Percentiles rank a stretch among this genome's conserved stretches.
phyloP scores from a whole-genome alignment of 2,797 vertebrate genomes.

The Amblyraja radiata region DNA sequence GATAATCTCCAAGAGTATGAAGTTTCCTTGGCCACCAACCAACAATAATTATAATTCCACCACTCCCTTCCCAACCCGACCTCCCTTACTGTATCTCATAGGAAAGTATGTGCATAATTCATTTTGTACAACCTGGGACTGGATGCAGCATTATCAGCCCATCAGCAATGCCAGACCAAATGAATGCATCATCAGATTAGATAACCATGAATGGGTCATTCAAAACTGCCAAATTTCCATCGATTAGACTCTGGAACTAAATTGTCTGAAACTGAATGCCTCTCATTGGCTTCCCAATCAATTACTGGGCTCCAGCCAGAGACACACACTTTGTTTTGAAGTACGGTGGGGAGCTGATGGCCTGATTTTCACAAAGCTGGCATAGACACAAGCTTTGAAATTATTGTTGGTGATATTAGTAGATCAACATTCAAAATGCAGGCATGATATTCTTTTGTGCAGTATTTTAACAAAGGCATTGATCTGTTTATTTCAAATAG shows the following conservation, averaged over 20 bases:
- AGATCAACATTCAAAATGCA: neutral
- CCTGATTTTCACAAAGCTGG: conserved; percentile 31
- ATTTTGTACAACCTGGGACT: conserved; percentile 30
- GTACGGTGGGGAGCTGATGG: conserved; percentile 28
- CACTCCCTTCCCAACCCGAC: neutral
- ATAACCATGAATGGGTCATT: conserved; percentile 5
- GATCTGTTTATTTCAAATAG: neutral
- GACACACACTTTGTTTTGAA: neutral
- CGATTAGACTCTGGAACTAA: conserved; percentile 4
- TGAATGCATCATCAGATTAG: neutral
- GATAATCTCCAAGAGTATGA: conserved; percentile 2
- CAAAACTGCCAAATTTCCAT: neutral
- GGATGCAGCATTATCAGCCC: conserved; percentile 30
- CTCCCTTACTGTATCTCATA: neutral
- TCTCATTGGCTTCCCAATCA: neutral
- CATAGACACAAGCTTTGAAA: conserved; percentile 35
- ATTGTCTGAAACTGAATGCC: neutral
- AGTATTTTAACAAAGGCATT: neutral
- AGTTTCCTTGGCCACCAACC: neutral
- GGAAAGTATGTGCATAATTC: neutral
- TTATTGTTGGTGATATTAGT: conserved; percentile 31
- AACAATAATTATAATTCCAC: neutral
- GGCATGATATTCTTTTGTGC: conserved; percentile 16
- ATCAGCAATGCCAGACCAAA: conserved; percentile 20
- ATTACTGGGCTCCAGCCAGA: neutral